Percentiles rank a stretch among this genome's conserved stretches.
Conservation (phyloP, 1,140 invertebrate genomes). For the Lasioglossum albipes region DNA sequence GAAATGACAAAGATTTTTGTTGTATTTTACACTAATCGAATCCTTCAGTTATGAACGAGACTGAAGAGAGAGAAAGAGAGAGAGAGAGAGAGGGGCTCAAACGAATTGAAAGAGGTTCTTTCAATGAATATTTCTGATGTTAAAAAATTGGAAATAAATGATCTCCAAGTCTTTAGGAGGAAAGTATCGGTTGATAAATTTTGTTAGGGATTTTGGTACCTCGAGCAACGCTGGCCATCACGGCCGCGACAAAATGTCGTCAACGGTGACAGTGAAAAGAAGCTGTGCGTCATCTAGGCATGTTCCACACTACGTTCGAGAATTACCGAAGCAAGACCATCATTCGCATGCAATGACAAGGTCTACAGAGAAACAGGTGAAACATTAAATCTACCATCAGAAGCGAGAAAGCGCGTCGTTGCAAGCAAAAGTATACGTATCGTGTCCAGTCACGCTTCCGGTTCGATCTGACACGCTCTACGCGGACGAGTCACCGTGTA, state of each 20-base stretch:
- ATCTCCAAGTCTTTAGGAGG: too few species aligned
- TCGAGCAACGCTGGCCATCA: not conserved
- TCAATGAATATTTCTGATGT: too few species aligned
- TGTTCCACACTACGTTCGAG: conserved; percentile 19
- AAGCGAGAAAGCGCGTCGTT: conserved; percentile 41
- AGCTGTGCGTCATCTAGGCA: conserved; percentile 39
- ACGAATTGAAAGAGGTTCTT: too few species aligned
- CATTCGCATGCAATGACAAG: conserved; percentile 51
- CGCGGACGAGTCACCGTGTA: conserved; percentile 13
- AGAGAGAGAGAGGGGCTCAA: too few species aligned
- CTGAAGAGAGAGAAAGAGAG: too few species aligned
- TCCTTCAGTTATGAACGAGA: too few species aligned
- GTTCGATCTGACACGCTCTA: not conserved
- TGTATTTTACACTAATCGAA: too few species aligned
- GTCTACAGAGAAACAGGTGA: conserved; percentile 32
- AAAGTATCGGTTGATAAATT: not conserved
- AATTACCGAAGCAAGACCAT: conserved; percentile 17
- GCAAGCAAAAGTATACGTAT: conserved; percentile 30
- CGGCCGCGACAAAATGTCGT: not conserved
- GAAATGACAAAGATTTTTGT: too few species aligned
- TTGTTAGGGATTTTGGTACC: not conserved
- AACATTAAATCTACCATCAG: conserved; percentile 47
- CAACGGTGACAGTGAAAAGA: not conserved
- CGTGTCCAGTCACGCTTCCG: conserved; percentile 9
- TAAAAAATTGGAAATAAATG: too few species aligned